These are phyloP conservation scores for Sepiola atlantica DNA, from an alignment of 2,888 invertebrate genomes.

Conservation along the genomic window DNA sequence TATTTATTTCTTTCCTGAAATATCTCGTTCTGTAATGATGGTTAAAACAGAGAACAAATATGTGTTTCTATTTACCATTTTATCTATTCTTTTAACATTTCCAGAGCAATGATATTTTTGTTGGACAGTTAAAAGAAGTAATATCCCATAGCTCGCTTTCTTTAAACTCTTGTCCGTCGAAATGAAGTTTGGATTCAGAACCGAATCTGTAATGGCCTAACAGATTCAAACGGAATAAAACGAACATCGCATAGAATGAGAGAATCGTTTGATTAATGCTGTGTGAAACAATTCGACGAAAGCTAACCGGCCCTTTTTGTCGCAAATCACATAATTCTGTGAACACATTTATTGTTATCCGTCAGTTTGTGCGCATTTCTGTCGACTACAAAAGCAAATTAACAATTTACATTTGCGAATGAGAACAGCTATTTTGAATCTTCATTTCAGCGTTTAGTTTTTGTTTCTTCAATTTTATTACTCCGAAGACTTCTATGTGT, in stretches of 20 bases:
- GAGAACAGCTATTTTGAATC: not conserved
- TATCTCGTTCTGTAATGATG: too few relatives aligned
- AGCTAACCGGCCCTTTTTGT: not conserved
- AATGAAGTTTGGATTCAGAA: not conserved
- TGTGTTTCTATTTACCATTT: too few relatives aligned
- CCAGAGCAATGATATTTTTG: too few relatives aligned
- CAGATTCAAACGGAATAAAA: not conserved
- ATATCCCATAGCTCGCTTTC: not conserved
- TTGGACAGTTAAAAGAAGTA: not conserved
- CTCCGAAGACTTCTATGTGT: not conserved
- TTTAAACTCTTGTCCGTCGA: not conserved
- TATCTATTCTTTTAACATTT: too few relatives aligned
- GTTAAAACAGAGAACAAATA: too few relatives aligned
- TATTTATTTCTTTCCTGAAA: too few relatives aligned
- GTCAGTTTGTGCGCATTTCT: not conserved
- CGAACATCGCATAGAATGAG: not conserved
- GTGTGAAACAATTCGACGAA: not conserved
- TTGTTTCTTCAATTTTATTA: not conserved
- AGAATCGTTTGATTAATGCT: not conserved
- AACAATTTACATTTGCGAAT: not conserved
- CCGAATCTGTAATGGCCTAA: not conserved
- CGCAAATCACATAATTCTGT: not conserved
- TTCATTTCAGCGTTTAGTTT: not conserved
- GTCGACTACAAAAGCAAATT: not conserved
- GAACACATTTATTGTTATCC: conserved; percentile 23